Percentiles rank a stretch among this genome's conserved stretches.
Evolutionary conservation across 2,888 invertebrate species (phyloP).

Genomic region (Antitype chi): DNA sequence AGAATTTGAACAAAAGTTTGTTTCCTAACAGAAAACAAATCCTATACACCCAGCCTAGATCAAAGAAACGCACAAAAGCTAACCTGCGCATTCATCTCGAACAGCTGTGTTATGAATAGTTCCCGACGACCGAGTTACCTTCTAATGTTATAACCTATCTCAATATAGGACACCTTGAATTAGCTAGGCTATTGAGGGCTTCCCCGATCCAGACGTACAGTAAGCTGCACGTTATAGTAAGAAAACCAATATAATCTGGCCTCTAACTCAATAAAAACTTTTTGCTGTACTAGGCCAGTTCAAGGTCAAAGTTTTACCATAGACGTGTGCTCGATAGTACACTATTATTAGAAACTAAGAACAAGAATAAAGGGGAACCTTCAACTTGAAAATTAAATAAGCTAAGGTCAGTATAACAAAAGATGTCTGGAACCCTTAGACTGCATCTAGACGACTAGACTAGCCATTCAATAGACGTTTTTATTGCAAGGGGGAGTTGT

Average conservation of each 20-base stretch:
- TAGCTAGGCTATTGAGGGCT: constrained; percentile 81
- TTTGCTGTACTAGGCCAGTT: not conserved
- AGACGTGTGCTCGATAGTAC: not conserved
- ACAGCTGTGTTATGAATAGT: constrained; percentile 86
- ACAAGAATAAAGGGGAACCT: constrained; percentile 83
- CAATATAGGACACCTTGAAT: constrained; percentile 85
- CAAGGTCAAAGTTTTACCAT: not conserved
- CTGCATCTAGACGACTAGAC: constrained; percentile 87
- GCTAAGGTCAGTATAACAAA: constrained; percentile 86
- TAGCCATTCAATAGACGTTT: constrained; percentile 70
- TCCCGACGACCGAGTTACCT: constrained; percentile 75
- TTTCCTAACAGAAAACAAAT: constrained; percentile 23
- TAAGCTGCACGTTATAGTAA: not conserved
- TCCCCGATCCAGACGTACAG: constrained; percentile 79
- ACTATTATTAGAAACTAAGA: constrained; percentile 51
- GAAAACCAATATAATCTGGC: not conserved
- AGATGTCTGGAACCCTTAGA: constrained; percentile 74
- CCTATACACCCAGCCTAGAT: constrained; percentile 62
- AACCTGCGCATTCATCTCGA: constrained; percentile 75
- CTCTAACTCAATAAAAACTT: not conserved
- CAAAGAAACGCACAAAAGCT: constrained; percentile 61
- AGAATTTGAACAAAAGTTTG: not conserved
- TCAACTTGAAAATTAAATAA: constrained; percentile 87
- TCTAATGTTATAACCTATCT: constrained; percentile 86
- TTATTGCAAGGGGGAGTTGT: constrained; percentile 74